Percentiles rank a stretch among this genome's conserved stretches.
phyloP scores from a whole-genome alignment of 2,797 vertebrate species.

The Protonibea diacanthus region DNA sequence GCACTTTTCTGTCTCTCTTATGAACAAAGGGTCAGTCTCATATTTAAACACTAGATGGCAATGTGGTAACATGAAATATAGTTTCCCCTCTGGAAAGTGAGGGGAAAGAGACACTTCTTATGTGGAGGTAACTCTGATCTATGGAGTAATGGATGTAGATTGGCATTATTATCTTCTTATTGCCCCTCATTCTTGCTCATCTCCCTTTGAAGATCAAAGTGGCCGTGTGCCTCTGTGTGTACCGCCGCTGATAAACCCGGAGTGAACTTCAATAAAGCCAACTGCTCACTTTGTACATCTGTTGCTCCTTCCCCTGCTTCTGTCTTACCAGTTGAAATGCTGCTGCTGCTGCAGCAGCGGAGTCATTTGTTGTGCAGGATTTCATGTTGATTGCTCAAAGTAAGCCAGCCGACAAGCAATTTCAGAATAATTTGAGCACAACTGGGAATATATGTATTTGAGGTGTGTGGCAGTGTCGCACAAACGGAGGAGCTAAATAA shows the following conservation, averaged over 20 bases:
- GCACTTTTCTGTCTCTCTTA: background rate
- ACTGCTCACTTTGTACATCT: constrained; percentile 69
- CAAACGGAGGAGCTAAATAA: background rate
- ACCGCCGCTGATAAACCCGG: constrained; percentile 78
- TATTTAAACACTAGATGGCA: constrained; percentile 78
- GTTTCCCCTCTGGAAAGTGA: background rate
- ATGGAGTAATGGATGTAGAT: constrained; percentile 77
- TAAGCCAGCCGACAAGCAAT: background rate
- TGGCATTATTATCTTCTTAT: constrained; percentile 83
- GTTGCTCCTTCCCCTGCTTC: constrained; percentile 19
- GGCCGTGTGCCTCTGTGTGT: constrained; percentile 66
- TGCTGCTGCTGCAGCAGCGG: constrained; percentile 14
- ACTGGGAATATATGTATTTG: background rate
- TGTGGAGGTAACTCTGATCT: constrained; percentile 61
- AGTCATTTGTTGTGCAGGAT: constrained; percentile 2
- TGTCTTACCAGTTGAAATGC: constrained; percentile 14
- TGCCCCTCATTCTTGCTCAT: constrained; percentile 80
- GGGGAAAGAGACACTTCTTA: constrained; percentile 6
- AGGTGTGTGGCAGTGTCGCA: background rate
- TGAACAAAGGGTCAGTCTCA: background rate
- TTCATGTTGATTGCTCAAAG: constrained; percentile 9
- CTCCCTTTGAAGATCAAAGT: constrained; percentile 88
- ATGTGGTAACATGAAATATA: constrained; percentile 64
- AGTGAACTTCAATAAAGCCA: constrained; percentile 82
- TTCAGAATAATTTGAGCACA: constrained; percentile 1